A percentile compares a stretch with the other conserved stretches of the same genome.
These are phyloP conservation scores for Acronicta alni DNA, from an alignment of 2,888 invertebrate genomes.

Conservation along the genomic window DNA sequence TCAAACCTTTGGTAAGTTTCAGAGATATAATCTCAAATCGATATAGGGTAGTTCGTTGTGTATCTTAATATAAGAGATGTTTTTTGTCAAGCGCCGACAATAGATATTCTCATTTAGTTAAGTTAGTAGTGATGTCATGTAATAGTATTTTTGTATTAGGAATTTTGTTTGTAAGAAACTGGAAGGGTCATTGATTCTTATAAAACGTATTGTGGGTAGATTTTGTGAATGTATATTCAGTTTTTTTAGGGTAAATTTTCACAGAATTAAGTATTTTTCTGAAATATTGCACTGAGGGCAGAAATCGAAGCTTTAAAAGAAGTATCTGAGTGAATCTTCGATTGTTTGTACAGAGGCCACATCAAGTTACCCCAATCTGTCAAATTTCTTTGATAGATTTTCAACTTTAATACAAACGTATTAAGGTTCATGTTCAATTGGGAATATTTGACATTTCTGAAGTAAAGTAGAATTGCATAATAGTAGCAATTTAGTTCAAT, in stretches of 20 bases:
- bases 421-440: not conserved
- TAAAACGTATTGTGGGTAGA: too few relatives aligned
- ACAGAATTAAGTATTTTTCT: too few relatives aligned
- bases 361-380: too few relatives aligned
- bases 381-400: too few relatives aligned
- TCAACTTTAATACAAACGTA: too few relatives aligned
- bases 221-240: too few relatives aligned
- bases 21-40: conserved; percentile 63
- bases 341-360: too few relatives aligned
- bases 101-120: conserved; percentile 28
- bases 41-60: conserved; percentile 55
- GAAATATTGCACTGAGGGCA: too few relatives aligned
- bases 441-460: conserved; percentile 12
- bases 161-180: not conserved
- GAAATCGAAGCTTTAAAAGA: too few relatives aligned
- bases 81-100: conserved; percentile 40
- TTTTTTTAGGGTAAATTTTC: too few relatives aligned
- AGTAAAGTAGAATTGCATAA: not conserved
- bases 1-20: not conserved
- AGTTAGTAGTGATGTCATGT: conserved; percentile 10
- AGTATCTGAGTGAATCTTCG: too few relatives aligned
- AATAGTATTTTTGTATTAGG: conserved; percentile 9
- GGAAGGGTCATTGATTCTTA: not conserved
- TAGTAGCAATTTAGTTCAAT: conserved; percentile 18
- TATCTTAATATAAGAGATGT: conserved; percentile 45